A percentile compares a stretch with the other conserved stretches of the same genome.
phyloP scores from a whole-genome alignment of 2,113 vertebrate genomes.

The Lampris megalopsis region DNA sequence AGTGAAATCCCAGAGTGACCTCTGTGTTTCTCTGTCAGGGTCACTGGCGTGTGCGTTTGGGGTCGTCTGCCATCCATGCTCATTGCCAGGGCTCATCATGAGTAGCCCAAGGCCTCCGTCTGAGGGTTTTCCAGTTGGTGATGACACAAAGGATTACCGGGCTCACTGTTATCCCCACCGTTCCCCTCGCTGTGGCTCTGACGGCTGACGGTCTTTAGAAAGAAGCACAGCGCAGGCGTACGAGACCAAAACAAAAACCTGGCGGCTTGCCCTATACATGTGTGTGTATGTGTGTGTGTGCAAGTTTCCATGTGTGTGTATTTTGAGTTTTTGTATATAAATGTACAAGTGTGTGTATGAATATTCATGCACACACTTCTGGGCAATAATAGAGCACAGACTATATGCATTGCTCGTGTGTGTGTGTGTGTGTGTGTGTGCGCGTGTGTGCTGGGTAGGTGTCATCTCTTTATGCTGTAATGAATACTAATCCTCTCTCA shows the following conservation, averaged over 20 bases:
- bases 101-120: constrained; percentile 1
- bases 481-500: constrained; percentile 82
- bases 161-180: constrained; percentile 24
- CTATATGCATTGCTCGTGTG: not conserved
- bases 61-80: not conserved
- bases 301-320: constrained; percentile 19
- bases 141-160: constrained; percentile 43
- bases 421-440: constrained; percentile 12
- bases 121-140: constrained; percentile 27
- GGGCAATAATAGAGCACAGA: not conserved
- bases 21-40: not conserved
- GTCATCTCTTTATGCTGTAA: constrained; percentile 71
- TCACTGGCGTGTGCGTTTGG: not conserved
- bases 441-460: constrained; percentile 33
- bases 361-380: constrained; percentile 13
- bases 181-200: constrained; percentile 37
- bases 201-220: constrained; percentile 13
- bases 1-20: not conserved
- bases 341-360: constrained; percentile 2
- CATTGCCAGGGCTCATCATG: constrained; percentile 15
- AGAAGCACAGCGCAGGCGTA: not conserved
- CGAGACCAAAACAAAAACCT: constrained; percentile 1
- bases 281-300: not conserved
- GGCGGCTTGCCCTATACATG: not conserved
- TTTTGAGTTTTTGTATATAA: constrained; percentile 11